Conservation (phyloP, 2,888 invertebrate species). For the Teleiodes luculella region DNA sequence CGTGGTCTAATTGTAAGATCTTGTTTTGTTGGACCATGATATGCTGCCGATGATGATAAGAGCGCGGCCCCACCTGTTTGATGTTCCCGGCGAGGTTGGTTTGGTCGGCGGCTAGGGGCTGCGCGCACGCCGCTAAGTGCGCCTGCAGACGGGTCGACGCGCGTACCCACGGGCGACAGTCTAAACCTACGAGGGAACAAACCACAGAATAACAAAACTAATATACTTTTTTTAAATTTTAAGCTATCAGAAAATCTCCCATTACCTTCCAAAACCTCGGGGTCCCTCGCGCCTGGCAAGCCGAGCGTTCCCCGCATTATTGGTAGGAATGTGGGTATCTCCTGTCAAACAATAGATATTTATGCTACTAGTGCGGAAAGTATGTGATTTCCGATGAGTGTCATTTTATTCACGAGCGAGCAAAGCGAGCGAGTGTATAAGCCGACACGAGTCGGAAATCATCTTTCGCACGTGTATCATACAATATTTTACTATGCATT, state of each 20-base stretch:
- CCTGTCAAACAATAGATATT: conserved; percentile 68
- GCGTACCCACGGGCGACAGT: conserved; percentile 79
- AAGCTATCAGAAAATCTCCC: no score
- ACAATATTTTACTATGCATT: no score
- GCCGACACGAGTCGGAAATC: no score
- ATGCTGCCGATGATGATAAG: neutral
- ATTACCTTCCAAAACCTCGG: conserved; percentile 89
- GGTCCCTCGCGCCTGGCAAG: conserved; percentile 90
- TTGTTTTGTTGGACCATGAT: no score
- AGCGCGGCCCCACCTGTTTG: conserved; percentile 82
- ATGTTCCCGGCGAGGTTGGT: conserved; percentile 84
- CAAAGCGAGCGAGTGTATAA: no score
- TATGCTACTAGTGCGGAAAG: no score
- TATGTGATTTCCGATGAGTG: no score
- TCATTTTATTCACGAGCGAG: no score
- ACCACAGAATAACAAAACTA: no score
- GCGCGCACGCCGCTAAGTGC: conserved; percentile 90
- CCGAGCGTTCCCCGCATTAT: conserved; percentile 94
- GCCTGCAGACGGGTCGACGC: conserved; percentile 87
- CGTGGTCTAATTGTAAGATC: no score
- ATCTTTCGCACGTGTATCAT: no score
- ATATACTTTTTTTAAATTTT: neutral
- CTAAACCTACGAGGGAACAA: conserved; percentile 57
- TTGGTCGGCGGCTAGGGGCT: conserved; percentile 89
- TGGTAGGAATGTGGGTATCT: conserved; percentile 94